Percentiles rank a stretch among this genome's conserved stretches.
phyloP scores from a whole-genome alignment of 2,888 invertebrate genomes.

The Anagyrus pseudococci region DNA sequence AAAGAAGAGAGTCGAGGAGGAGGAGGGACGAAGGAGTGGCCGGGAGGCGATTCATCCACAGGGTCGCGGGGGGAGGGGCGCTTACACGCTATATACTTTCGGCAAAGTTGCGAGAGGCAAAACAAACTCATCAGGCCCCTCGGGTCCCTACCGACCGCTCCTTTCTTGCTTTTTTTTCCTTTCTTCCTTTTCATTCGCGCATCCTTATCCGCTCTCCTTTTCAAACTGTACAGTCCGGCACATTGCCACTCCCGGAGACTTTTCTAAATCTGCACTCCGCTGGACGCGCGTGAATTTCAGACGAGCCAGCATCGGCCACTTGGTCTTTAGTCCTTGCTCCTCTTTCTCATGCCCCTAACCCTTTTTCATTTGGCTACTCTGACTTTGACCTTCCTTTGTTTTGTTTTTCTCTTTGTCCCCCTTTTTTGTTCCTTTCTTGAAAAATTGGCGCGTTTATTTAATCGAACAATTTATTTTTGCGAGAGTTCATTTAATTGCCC shows the following conservation, averaged over 20 bases:
- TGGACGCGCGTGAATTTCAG: background rate
- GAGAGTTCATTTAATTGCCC: too few species aligned
- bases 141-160: background rate
- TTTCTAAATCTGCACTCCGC: background rate
- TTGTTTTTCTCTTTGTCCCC: too few species aligned
- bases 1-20: background rate
- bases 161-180: slow-evolving; percentile 3
- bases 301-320: too few species aligned
- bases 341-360: too few species aligned
- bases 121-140: slow-evolving; percentile 1
- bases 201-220: background rate
- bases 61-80: background rate
- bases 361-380: too few species aligned
- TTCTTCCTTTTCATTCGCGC: too few species aligned
- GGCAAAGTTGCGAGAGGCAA: background rate
- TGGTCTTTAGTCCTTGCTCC: too few species aligned
- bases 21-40: background rate
- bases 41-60: background rate
- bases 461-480: too few species aligned
- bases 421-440: too few species aligned
- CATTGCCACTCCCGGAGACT: background rate
- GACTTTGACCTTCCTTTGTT: too few species aligned
- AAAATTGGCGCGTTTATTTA: too few species aligned
- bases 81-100: background rate
- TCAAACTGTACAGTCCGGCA: background rate